A percentile compares a stretch with the other conserved stretches of the same genome.
These are phyloP conservation scores for Paraescarpia echinospica DNA, from an alignment of 1,140 invertebrate genomes.

Conservation along the genomic window DNA sequence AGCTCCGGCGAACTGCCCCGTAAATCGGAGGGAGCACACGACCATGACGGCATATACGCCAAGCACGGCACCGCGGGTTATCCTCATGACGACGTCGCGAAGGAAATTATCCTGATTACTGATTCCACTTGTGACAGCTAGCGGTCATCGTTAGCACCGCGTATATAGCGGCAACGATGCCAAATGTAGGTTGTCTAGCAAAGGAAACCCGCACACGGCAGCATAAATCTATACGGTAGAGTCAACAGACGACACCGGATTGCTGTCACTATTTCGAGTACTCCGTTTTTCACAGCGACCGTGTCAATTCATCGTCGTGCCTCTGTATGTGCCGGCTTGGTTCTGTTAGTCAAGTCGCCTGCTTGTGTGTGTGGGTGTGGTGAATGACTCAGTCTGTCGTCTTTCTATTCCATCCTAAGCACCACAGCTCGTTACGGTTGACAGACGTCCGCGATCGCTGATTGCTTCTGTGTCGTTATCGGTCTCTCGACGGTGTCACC, in stretches of 20 bases:
- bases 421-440: not conserved
- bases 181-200: not conserved
- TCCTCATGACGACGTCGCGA: not conserved
- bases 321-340: not conserved
- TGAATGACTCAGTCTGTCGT: not conserved
- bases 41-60: not conserved
- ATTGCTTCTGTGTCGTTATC: not conserved
- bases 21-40: not conserved
- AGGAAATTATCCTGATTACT: not conserved
- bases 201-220: not conserved
- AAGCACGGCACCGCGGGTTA: not conserved
- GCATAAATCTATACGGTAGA: not conserved
- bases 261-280: not conserved
- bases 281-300: not conserved
- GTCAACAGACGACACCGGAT: not conserved
- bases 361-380: not conserved
- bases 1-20: not conserved
- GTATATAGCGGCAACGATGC: not conserved
- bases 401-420: not conserved
- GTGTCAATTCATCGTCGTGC: not conserved
- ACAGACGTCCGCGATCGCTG: not conserved
- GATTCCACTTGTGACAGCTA: not conserved
- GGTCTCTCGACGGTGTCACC: not conserved
- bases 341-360: not conserved
- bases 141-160: not conserved